These are phyloP conservation scores for Thysanoteuthis rhombus DNA, from an alignment of 2,888 invertebrate genomes.

Conservation along the genomic window DNA sequence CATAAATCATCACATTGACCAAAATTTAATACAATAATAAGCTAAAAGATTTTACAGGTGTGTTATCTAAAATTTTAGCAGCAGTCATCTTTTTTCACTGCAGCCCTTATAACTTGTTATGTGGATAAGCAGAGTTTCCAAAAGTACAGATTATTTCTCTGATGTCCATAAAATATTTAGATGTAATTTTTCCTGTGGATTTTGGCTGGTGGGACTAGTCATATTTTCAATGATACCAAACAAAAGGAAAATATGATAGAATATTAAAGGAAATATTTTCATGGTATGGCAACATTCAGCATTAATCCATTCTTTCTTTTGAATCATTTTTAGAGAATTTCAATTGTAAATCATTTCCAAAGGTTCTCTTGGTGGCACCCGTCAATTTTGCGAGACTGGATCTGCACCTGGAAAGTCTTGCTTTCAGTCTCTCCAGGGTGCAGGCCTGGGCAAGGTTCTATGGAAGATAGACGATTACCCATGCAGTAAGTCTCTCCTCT, in stretches of 20 bases:
- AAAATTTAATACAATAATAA: neutral
- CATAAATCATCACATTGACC: neutral
- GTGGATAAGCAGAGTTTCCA: too few species aligned
- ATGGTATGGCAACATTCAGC: neutral
- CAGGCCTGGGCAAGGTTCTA: too few species aligned
- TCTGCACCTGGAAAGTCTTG: too few species aligned
- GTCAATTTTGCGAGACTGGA: too few species aligned
- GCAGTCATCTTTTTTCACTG: neutral
- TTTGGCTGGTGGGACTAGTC: neutral
- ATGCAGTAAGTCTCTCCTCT: too few species aligned
- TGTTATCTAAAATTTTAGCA: neutral
- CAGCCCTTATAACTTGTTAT: neutral
- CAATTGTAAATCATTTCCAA: neutral
- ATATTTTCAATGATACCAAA: neutral
- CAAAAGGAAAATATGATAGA: neutral
- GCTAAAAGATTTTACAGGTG: neutral
- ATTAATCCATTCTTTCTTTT: neutral
- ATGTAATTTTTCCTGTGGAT: neutral
- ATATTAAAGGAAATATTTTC: neutral
- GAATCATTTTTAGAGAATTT: neutral
- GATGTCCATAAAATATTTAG: neutral
- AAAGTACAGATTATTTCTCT: neutral
- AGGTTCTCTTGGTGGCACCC: too few species aligned
- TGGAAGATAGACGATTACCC: too few species aligned
- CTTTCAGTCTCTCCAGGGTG: too few species aligned